Evolutionary conservation across 2,888 invertebrate species (phyloP), one percentile per base, ranked within the genome.

Genomic region (Eumacrocentrus americanus): DNA sequence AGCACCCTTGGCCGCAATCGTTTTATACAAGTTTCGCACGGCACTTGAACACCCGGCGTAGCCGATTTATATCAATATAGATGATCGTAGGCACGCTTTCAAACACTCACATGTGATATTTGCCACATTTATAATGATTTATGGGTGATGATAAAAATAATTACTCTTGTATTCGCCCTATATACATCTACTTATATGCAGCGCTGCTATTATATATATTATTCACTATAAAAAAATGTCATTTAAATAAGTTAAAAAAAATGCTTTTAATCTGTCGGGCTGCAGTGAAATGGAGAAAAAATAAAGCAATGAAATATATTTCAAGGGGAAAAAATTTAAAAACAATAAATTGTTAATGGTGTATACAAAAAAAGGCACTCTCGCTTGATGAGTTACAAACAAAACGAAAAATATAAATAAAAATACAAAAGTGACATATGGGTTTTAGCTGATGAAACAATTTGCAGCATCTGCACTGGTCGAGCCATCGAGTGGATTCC

Each of bases 401-500:
- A 14, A 25, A 11, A 18, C 2, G 3, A 20, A 51, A 20, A n/a
- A 9, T 25, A 22, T 22, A 14, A 52, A 12, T 7, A n/a, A 52
- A 23, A 35, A 18, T 20, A n/a, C 7, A 29, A 16, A 34, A 25
- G 16, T 40, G 23, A 16, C 4, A 52, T 12, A 38, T 52, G 20
- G 11, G 23, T 38, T 22, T 52, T 12, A 40, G n/a, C 6, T 40
- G 11, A 23, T 54, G 35, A 35, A 22, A 57, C 35, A 12, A 72
- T 73, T 82, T 83, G 35, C 84, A 90, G 89, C 89, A 89, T 80
- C 86, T 88, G 84, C 89, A 89, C 79, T 84, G 84, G 81, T 86
- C 89, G 85, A 85, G 86, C 62, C 78, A 80, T 71, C 81, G 80
- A 62, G 74, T 81, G 70, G 81, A 81, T 71, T 79, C 79, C 47